Percentiles rank a stretch among this genome's conserved stretches.
Conservation (phyloP, 2,888 invertebrate genomes). For the Pollenia amentaria region DNA sequence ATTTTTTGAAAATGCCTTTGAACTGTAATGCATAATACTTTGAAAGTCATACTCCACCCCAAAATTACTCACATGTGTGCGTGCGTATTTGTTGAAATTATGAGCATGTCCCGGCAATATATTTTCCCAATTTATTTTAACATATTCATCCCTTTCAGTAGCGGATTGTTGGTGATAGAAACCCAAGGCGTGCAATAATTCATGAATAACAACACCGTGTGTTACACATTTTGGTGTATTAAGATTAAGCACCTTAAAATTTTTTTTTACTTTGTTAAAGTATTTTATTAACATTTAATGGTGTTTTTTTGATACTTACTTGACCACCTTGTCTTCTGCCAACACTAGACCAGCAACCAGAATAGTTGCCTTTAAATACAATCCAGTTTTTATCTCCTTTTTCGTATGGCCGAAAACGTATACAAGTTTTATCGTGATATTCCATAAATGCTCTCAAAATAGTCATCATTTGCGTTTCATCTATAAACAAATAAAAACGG, state of each 20-base stretch:
- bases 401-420: constrained; percentile 87
- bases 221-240: constrained; percentile 86
- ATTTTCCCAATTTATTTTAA: constrained; percentile 90
- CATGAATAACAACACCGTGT: constrained; percentile 90
- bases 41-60: constrained; percentile 89
- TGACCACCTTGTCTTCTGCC: constrained; percentile 87
- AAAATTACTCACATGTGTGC: constrained; percentile 88
- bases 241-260: constrained; percentile 85
- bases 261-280: constrained; percentile 8
- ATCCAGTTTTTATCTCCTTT: constrained; percentile 87
- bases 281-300: not conserved
- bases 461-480: constrained; percentile 84
- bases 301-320: constrained; percentile 75
- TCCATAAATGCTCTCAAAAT: constrained; percentile 87
- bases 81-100: constrained; percentile 88
- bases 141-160: constrained; percentile 90
- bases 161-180: constrained; percentile 94
- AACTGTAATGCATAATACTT: constrained; percentile 91
- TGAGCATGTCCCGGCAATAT: constrained; percentile 85
- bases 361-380: constrained; percentile 85
- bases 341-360: constrained; percentile 89
- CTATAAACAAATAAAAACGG: constrained; percentile 76
- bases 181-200: constrained; percentile 91
- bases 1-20: constrained; percentile 88
- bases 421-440: constrained; percentile 87